phyloP scores from a whole-genome alignment of 2,113 vertebrate species.

The Equus przewalskii region DNA sequence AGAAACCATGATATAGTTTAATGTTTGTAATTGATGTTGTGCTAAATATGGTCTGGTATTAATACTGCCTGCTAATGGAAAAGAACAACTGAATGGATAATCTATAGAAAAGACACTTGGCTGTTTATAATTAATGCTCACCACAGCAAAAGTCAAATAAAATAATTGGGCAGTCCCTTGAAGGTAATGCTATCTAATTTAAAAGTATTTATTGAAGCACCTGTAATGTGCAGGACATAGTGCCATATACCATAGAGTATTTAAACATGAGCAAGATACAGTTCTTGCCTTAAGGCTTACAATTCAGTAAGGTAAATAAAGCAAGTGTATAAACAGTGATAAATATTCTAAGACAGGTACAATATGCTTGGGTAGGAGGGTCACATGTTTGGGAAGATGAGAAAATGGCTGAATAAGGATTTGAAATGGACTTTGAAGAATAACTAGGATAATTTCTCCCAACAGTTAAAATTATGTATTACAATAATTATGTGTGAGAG shows the following conservation, averaged over 20 bases:
- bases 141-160: background rate
- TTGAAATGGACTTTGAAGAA: slow-evolving; percentile 58
- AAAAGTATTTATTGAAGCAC: background rate
- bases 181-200: background rate
- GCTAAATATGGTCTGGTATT: background rate
- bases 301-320: background rate
- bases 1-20: slow-evolving; percentile 22
- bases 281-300: background rate
- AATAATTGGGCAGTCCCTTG: background rate
- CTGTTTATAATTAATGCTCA: background rate
- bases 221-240: background rate
- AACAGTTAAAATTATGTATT: background rate
- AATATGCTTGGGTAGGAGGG: background rate
- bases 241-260: background rate
- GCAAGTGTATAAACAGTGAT: background rate
- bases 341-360: background rate
- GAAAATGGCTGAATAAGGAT: background rate
- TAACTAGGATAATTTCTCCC: background rate
- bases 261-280: background rate
- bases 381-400: background rate
- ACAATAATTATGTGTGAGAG: background rate
- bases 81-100: background rate
- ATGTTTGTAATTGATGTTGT: background rate
- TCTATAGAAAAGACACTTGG: background rate
- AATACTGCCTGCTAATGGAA: background rate